phyloP scores from a whole-genome alignment of 1,140 invertebrate genomes.

The Drosophila punjabiensis region DNA sequence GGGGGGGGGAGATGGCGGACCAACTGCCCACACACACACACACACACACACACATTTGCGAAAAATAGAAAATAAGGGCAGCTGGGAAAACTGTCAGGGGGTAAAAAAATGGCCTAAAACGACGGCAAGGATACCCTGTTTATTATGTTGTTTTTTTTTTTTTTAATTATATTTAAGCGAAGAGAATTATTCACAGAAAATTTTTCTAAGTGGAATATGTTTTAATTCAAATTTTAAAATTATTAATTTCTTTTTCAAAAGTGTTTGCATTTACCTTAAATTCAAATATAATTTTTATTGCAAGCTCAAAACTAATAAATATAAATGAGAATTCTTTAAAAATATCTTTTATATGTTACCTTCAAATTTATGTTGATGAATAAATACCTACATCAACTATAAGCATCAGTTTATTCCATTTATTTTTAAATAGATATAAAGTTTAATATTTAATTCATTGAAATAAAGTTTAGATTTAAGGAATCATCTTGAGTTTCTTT shows the following conservation, averaged over 20 bases:
- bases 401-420: not conserved
- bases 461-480: not conserved
- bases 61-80: slow-evolving; percentile 37
- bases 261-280: not conserved
- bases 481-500: not conserved
- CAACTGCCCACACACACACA: slow-evolving; percentile 12
- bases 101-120: not conserved
- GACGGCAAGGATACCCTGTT: slow-evolving; percentile 9
- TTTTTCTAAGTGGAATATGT: no score
- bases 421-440: not conserved
- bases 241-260: no score
- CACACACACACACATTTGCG: slow-evolving; percentile 12
- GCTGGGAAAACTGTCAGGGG: slow-evolving; percentile 10
- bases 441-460: not conserved
- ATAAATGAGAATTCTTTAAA: no score
- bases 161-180: not conserved
- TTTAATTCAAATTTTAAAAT: no score
- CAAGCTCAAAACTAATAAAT: no score
- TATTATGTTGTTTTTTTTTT: not conserved
- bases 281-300: fast-evolving
- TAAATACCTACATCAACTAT: fast-evolving
- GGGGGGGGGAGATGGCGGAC: slow-evolving; percentile 21
- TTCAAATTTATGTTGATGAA: not conserved
- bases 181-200: not conserved
- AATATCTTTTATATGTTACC: not conserved